Conservation (phyloP, 2,888 invertebrate species). For the Stegana nigrithorax region DNA sequence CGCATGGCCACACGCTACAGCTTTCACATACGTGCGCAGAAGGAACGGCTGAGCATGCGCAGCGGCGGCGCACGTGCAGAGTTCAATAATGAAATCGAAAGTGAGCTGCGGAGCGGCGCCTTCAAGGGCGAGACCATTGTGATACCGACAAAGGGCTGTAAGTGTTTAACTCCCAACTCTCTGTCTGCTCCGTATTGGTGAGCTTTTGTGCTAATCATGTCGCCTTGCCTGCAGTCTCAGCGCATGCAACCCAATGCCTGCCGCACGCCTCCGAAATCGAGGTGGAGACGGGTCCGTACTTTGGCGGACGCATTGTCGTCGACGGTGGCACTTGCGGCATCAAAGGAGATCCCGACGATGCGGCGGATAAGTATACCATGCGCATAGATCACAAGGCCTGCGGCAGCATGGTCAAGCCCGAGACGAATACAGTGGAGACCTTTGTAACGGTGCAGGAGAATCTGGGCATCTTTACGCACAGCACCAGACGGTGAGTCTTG, state of each 20-base stretch:
- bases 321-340: slow-evolving; percentile 80
- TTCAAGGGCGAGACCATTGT: slow-evolving; percentile 76
- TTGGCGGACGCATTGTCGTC: slow-evolving; percentile 81
- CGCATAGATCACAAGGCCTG: slow-evolving; percentile 80
- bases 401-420: slow-evolving; percentile 81
- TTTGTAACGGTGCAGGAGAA: slow-evolving; percentile 88
- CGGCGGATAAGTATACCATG: slow-evolving; percentile 79
- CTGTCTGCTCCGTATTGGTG: not conserved
- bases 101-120: slow-evolving; percentile 62
- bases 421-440: slow-evolving; percentile 78
- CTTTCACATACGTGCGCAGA: slow-evolving; percentile 78
- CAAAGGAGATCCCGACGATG: slow-evolving; percentile 80
- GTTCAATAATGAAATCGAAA: slow-evolving; percentile 65
- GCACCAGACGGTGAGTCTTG: slow-evolving; percentile 74
- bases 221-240: slow-evolving; percentile 79
- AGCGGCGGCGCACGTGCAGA: slow-evolving; percentile 65
- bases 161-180: slow-evolving; percentile 63
- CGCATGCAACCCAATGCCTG: slow-evolving; percentile 82
- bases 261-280: slow-evolving; percentile 85
- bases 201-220: not conserved
- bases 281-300: slow-evolving; percentile 84
- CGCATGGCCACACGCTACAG: slow-evolving; percentile 87
- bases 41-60: slow-evolving; percentile 69
- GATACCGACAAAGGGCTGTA: slow-evolving; percentile 87
- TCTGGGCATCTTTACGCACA: slow-evolving; percentile 84